These are phyloP conservation scores for Orgyia antiqua DNA, from an alignment of 2,888 invertebrate genomes.

Conservation along the genomic window DNA sequence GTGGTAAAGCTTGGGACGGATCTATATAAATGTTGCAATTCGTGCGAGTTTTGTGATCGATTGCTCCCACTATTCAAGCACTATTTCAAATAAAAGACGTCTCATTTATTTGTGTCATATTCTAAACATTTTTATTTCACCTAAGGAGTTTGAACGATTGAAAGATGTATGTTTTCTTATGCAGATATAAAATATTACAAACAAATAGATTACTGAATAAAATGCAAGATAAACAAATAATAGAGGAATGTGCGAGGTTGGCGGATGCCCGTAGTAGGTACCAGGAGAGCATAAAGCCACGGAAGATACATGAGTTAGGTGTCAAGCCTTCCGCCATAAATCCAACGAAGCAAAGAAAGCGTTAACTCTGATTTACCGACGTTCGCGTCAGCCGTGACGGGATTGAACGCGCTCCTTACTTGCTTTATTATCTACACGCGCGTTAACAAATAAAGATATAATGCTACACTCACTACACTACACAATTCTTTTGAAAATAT, in stretches of 20 bases:
- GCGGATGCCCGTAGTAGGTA: slow-evolving; percentile 33
- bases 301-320: slow-evolving; percentile 45
- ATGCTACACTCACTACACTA: slow-evolving; percentile 1
- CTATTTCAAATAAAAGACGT: slow-evolving; percentile 62
- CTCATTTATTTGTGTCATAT: slow-evolving; percentile 65
- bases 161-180: slow-evolving; percentile 37
- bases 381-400: slow-evolving; percentile 43
- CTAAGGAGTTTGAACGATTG: slow-evolving; percentile 40
- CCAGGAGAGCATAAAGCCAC: slow-evolving; percentile 40
- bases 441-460: slow-evolving; percentile 19
- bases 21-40: slow-evolving; percentile 69
- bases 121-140: slow-evolving; percentile 47
- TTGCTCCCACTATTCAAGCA: slow-evolving; percentile 54
- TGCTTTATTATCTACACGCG: slow-evolving; percentile 20
- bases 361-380: slow-evolving; percentile 67
- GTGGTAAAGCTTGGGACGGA: slow-evolving; percentile 51
- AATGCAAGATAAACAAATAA: slow-evolving; percentile 25
- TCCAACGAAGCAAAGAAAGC: slow-evolving; percentile 56
- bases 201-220: slow-evolving; percentile 29
- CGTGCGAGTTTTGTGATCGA: slow-evolving; percentile 60
- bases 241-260: slow-evolving; percentile 16
- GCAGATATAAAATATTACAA: slow-evolving; percentile 12
- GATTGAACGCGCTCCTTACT: slow-evolving; percentile 26
- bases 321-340: slow-evolving; percentile 53
- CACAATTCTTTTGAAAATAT: slow-evolving; percentile 6